Evolutionary conservation across 2,797 vertebrate genomes (phyloP).

Genomic region (Emys orbicularis): DNA sequence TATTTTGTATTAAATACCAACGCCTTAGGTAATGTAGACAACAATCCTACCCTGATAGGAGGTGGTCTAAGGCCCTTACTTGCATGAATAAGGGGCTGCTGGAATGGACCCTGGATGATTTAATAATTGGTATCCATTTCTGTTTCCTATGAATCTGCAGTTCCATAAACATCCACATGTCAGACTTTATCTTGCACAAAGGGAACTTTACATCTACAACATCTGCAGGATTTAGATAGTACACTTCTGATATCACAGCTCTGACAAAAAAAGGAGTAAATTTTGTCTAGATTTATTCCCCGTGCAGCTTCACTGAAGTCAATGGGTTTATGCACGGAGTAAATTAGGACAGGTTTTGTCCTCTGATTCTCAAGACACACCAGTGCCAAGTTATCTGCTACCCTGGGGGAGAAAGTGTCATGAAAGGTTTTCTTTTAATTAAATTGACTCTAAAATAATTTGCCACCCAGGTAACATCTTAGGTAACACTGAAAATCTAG

Average conservation of each 20-base stretch:
- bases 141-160: neutral
- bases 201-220: neutral
- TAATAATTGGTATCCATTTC: neutral
- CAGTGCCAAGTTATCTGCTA: neutral
- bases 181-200: neutral
- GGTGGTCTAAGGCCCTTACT: neutral
- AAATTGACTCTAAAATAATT: neutral
- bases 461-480: neutral
- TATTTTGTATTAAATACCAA: neutral
- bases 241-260: neutral
- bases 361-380: neutral
- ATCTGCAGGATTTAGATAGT: neutral
- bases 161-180: neutral
- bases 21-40: neutral
- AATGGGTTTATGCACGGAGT: neutral
- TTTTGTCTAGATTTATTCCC: neutral
- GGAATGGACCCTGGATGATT: neutral
- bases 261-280: neutral
- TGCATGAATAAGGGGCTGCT: neutral
- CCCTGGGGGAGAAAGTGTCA: neutral
- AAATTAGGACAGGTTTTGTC: neutral
- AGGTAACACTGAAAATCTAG: neutral
- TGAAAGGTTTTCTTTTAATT: neutral
- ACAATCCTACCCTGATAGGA: neutral
- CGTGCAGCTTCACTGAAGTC: neutral